Evolutionary conservation across 2,113 vertebrate genomes (phyloP).

Genomic region (Mormoops blainvillei): DNA sequence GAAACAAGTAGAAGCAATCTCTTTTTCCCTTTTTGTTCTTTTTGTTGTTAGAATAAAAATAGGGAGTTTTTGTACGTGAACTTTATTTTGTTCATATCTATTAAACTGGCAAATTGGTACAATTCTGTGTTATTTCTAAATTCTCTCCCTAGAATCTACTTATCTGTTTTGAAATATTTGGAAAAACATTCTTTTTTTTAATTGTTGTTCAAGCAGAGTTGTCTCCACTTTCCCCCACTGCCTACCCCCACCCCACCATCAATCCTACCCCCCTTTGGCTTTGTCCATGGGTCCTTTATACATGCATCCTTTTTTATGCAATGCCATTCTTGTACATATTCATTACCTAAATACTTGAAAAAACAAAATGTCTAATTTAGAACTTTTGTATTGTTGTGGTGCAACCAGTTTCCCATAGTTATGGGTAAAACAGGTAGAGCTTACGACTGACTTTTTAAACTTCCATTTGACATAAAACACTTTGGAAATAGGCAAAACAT

Average conservation of each 20-base stretch:
- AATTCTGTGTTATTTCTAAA: constrained; percentile 48
- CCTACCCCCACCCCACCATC: too few species aligned
- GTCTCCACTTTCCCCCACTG: too few species aligned
- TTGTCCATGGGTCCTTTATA: too few species aligned
- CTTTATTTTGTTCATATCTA: neutral
- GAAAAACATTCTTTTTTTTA: neutral
- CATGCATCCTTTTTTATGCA: too few species aligned
- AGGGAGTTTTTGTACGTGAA: neutral
- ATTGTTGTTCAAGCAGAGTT: too few species aligned
- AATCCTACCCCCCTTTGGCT: too few species aligned
- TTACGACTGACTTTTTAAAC: neutral
- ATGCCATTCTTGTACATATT: neutral
- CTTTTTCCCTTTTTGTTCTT: neutral
- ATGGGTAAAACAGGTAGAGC: neutral
- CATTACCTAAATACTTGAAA: neutral
- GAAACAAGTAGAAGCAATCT: constrained; percentile 39
- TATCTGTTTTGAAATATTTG: constrained; percentile 26
- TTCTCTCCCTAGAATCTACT: neutral
- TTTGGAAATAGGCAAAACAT: neutral
- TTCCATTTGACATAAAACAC: neutral
- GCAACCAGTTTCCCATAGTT: neutral
- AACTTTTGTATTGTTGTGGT: neutral
- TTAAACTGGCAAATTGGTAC: neutral
- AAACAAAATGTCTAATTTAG: neutral
- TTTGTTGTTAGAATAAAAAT: constrained; percentile 20